phyloP scores from a whole-genome alignment of 2,888 invertebrate species.

The Volucella zonaria region DNA sequence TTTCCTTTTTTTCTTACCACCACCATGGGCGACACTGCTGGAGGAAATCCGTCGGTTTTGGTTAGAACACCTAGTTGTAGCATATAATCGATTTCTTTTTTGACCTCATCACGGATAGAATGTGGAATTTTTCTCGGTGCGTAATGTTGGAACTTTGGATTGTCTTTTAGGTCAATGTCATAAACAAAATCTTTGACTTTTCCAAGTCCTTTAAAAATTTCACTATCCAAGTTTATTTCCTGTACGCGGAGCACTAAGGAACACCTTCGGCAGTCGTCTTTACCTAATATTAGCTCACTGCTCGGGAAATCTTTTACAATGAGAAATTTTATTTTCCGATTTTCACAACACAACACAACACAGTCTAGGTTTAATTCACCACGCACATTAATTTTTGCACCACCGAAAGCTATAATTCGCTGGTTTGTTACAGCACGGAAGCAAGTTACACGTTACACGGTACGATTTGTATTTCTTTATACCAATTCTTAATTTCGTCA shows the following conservation, averaged over 20 bases:
- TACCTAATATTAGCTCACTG: slow-evolving; percentile 23
- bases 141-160: too few species aligned
- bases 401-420: too few species aligned
- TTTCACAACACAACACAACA: neutral
- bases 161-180: slow-evolving; percentile 9
- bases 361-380: too few species aligned
- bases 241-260: too few species aligned
- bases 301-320: slow-evolving; percentile 1
- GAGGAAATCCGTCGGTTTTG: slow-evolving; percentile 52
- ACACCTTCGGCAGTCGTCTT: slow-evolving; percentile 3
- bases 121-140: too few species aligned
- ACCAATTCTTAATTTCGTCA: too few species aligned
- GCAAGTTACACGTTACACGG: too few species aligned
- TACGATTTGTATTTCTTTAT: too few species aligned
- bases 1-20: slow-evolving; percentile 61
- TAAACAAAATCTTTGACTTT: slow-evolving; percentile 30
- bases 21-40: slow-evolving; percentile 64
- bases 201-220: slow-evolving; percentile 24
- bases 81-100: slow-evolving; percentile 65
- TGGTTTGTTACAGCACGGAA: too few species aligned
- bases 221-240: neutral
- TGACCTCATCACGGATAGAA: slow-evolving; percentile 45
- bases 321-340: slow-evolving; percentile 22
- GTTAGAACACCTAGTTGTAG: slow-evolving; percentile 43
- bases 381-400: too few species aligned